These are phyloP conservation scores for Atrichornis clamosus DNA, from an alignment of 2,113 vertebrate genomes.

Conservation along the genomic window DNA sequence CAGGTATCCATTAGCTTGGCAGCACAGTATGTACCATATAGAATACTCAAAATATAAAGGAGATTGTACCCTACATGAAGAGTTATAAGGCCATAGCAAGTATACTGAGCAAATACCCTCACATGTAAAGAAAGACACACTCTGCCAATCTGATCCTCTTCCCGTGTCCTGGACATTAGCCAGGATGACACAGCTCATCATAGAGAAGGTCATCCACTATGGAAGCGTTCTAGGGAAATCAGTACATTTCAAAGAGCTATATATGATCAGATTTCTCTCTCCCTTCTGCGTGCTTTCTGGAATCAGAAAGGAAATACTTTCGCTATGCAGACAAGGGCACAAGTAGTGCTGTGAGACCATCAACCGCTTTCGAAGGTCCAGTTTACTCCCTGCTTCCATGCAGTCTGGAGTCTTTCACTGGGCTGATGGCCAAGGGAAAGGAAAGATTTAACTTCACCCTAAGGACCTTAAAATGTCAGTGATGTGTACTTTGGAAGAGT, in stretches of 20 bases:
- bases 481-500: not conserved
- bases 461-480: not conserved
- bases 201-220: too few relatives aligned
- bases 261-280: not conserved
- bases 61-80: not conserved
- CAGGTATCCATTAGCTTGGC: not conserved
- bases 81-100: not conserved
- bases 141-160: not conserved
- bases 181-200: fast-evolving
- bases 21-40: not conserved
- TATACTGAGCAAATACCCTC: not conserved
- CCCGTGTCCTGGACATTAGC: too few relatives aligned
- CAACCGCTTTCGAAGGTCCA: not conserved
- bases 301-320: not conserved
- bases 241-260: not conserved
- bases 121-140: not conserved
- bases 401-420: not conserved
- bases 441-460: not conserved
- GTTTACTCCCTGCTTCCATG: not conserved
- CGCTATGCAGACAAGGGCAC: not conserved
- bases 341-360: not conserved
- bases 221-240: not conserved
- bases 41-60: not conserved
- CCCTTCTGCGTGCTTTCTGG: not conserved
- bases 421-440: not conserved